Percentiles rank a stretch among this genome's conserved stretches.
These are phyloP conservation scores for Eupithecia subumbrata DNA, from an alignment of 2,888 invertebrate genomes.

Conservation along the genomic window DNA sequence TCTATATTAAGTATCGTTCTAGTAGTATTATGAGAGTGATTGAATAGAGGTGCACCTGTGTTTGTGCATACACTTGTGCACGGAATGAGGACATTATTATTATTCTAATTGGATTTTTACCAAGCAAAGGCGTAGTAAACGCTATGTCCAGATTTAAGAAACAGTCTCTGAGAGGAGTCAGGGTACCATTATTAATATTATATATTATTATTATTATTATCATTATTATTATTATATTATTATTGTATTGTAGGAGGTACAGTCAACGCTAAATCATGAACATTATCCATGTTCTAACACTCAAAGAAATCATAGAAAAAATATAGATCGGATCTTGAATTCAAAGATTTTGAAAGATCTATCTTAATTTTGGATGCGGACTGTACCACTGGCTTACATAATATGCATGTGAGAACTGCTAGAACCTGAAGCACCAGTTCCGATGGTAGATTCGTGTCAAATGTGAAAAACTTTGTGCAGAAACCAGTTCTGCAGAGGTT, in stretches of 20 bases:
- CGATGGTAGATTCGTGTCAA: constrained; percentile 26
- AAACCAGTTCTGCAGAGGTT: constrained; percentile 8
- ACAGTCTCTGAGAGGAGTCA: neutral
- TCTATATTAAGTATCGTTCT: neutral
- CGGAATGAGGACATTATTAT: neutral
- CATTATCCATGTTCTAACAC: neutral
- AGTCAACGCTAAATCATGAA: neutral
- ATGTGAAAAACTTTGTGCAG: constrained; percentile 21
- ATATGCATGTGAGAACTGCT: neutral
- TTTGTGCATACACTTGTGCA: neutral
- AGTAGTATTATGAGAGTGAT: neutral
- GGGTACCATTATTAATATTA: too few species aligned
- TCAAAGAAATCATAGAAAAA: neutral
- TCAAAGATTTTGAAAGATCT: neutral
- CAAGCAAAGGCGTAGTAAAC: too few species aligned
- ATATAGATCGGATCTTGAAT: neutral
- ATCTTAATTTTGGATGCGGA: neutral
- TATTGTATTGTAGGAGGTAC: neutral
- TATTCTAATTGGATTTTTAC: neutral
- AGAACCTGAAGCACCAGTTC: constrained; percentile 30
- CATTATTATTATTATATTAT: too few species aligned
- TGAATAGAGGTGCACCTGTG: neutral
- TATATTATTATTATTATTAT: too few species aligned
- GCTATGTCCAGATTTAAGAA: neutral
- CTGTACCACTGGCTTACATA: neutral